Evolutionary conservation across 2,888 invertebrate genomes (phyloP).

Genomic region (Scaptomyza cyrtandrae): DNA sequence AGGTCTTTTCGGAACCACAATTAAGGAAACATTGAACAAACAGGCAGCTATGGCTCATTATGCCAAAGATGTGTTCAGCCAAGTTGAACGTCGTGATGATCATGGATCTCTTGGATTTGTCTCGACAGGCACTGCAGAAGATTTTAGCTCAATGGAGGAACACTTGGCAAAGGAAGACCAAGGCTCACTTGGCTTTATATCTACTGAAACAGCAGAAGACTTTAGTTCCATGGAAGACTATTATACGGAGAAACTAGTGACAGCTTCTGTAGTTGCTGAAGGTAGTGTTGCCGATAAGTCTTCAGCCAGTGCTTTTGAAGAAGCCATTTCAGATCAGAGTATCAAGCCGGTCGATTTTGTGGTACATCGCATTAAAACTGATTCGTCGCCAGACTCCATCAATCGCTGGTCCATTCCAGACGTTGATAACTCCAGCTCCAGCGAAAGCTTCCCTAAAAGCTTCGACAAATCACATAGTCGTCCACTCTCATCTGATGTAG

Average conservation of each 20-base stretch:
- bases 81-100: conserved; percentile 64
- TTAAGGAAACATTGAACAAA: conserved; percentile 70
- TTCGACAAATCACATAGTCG: conserved; percentile 92
- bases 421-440: conserved; percentile 94
- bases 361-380: conserved; percentile 78
- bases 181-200: conserved; percentile 79
- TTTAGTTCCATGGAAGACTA: conserved; percentile 83
- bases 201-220: conserved; percentile 82
- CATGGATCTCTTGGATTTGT: conserved; percentile 78
- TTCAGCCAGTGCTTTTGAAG: conserved; percentile 61
- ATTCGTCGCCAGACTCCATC: conserved; percentile 85
- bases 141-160: conserved; percentile 76
- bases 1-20: conserved; percentile 59
- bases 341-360: conserved; percentile 77
- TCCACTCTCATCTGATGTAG: conserved; percentile 94
- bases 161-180: conserved; percentile 76
- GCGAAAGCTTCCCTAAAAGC: conserved; percentile 95
- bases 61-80: conserved; percentile 58
- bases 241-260: conserved; percentile 75
- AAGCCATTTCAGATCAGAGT: conserved; percentile 71
- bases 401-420: conserved; percentile 92
- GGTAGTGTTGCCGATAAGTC: conserved; percentile 52
- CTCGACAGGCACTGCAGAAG: conserved; percentile 79
- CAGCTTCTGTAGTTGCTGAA: conserved; percentile 66
- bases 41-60: conserved; percentile 74